Base-by-base conservation (phyloP, 2,888 invertebrate species). In the Hoplodrina ambigua region DNA sequence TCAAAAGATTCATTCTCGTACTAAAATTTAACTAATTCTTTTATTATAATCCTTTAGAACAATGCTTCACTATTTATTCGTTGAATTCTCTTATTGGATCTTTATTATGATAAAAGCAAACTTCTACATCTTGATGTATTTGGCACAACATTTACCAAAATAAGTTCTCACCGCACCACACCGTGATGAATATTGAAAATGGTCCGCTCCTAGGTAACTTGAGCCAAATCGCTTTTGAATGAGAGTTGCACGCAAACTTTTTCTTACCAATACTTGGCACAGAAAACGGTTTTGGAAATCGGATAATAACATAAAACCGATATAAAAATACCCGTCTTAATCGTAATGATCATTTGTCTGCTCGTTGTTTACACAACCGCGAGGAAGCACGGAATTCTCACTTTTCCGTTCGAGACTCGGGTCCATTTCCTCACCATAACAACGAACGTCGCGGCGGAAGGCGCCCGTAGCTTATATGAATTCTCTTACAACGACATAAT, bases 351-450 rank as follows among this genome's bases (percentile, higher is more conserved):
- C 59, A 72, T 74, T 63, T 71, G 71, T 72, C 62, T 59, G 71
- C 53, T 69, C 59, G 62, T 82, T 84, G 85, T 81, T 78, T 84
- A 81, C 81, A 76, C 67, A 67, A 62, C 72, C 72, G 57, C 83
- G 64, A 78, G 78, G 67, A 76, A 83, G 76, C 77, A 86, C 80
- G 80, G 84, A 86, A 87, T 88, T 85, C 85, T 87, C 89, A 86
- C 87, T 89, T 87, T 93, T 92, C 93, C 92, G 90, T 87, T 90
- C 82, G 72, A 83, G 78, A 81, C 87, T 79, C 75, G 80, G 82
- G 81, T 91, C 92, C 90, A 94, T 94, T 94, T 94, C 94, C 93
- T 89, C 85, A 78, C 86, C 88, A 88, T 90, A 90, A 91, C 89
- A 88, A 86, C 86, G 71, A 85, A 84, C 87, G 85, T 83, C 86